Percentiles rank a stretch among this genome's conserved stretches.
Evolutionary conservation across 92 coral and sea anemone species (phyloP).

Genomic region (Porites cylindrica): DNA sequence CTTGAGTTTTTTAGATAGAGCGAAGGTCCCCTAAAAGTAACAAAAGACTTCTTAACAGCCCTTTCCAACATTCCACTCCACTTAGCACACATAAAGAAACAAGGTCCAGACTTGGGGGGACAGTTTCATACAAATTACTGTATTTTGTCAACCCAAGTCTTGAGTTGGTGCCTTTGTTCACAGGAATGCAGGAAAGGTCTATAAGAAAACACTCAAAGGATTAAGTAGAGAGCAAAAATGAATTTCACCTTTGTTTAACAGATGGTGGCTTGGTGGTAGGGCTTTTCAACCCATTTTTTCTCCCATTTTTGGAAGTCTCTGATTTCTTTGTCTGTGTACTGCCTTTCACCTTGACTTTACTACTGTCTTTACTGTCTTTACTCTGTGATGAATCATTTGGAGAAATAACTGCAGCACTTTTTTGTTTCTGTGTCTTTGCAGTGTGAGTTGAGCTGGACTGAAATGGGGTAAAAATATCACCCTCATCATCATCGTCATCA

Average conservation of each 20-base stretch:
- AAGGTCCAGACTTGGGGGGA: neutral
- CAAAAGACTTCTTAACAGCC: no score
- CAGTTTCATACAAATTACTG: no score
- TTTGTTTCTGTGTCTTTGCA: conserved; percentile 24
- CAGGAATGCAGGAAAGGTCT: no score
- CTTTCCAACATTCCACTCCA: no score
- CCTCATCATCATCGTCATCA: conserved; percentile 79
- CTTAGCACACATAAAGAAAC: neutral
- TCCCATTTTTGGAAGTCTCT: conserved; percentile 29
- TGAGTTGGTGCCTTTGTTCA: no score
- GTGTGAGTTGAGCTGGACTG: conserved; percentile 57
- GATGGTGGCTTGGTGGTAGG: conserved; percentile 36
- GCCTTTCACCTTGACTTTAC: conserved; percentile 22
- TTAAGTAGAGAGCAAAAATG: neutral
- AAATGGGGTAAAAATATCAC: conserved; percentile 84
- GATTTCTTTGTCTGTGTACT: conserved; percentile 35
- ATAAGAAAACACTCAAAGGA: neutral
- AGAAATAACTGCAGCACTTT: neutral
- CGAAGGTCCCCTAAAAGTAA: no score
- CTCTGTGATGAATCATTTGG: conserved; percentile 38
- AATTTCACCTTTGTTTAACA: conserved; percentile 44
- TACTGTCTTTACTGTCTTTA: conserved; percentile 67
- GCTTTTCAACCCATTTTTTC: conserved; percentile 63
- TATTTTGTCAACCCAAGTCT: no score
- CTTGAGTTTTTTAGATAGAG: no score